These are phyloP conservation scores for Venturia canescens DNA, from an alignment of 1,140 invertebrate species.

Conservation along the genomic window DNA sequence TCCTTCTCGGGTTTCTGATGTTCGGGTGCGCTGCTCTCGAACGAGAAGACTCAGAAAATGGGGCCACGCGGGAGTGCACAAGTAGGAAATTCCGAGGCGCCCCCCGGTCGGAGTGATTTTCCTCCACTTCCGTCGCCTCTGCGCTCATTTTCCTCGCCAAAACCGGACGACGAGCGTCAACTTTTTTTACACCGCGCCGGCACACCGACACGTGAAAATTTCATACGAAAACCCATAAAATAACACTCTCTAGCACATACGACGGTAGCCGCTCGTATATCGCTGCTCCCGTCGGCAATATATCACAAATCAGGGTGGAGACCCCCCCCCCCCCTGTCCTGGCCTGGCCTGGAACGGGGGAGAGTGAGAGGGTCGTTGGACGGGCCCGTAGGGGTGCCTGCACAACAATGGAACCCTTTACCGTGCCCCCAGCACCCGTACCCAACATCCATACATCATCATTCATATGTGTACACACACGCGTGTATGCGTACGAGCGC, in stretches of 20 bases:
- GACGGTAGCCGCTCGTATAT: constrained; percentile 56
- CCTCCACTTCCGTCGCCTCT: too few relatives aligned
- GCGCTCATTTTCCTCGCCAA: too few relatives aligned
- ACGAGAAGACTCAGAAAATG: too few relatives aligned
- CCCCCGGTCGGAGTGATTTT: too few relatives aligned
- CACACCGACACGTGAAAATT: not conserved
- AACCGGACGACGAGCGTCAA: too few relatives aligned
- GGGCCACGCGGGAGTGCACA: too few relatives aligned
- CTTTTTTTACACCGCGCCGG: too few relatives aligned
- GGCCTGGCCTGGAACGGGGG: constrained; percentile 13
- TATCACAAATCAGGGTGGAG: constrained; percentile 64
- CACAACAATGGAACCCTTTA: constrained; percentile 75
- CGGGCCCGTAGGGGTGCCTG: constrained; percentile 44
- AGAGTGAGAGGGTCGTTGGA: constrained; percentile 35
- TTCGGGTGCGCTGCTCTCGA: not conserved
- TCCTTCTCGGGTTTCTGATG: constrained; percentile 25
- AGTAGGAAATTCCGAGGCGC: too few relatives aligned
- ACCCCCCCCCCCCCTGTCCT: too few relatives aligned
- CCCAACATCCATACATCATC: constrained; percentile 77
- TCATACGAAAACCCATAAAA: constrained; percentile 43
- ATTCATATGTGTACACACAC: constrained; percentile 63
- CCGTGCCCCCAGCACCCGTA: constrained; percentile 72
- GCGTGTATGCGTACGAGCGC: constrained; percentile 43
- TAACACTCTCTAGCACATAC: constrained; percentile 58
- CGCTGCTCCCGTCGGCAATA: constrained; percentile 70